phyloP scores from a whole-genome alignment of 2,888 invertebrate species.

The Parnassius apollo region DNA sequence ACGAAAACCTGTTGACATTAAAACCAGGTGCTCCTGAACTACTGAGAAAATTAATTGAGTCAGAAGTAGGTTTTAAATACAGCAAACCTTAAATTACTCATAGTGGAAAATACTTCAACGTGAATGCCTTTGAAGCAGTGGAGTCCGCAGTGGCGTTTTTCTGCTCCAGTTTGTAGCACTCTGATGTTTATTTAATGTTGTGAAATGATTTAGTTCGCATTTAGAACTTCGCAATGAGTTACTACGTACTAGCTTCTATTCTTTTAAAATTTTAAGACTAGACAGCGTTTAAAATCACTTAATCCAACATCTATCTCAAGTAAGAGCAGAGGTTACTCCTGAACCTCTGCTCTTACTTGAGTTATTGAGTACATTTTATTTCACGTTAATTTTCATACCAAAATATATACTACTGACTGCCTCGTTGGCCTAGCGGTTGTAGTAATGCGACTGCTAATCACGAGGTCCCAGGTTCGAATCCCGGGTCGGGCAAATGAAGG shows the following conservation, averaged over 20 bases:
- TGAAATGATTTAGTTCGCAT: constrained; percentile 19
- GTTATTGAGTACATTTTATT: no score
- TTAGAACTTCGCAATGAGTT: constrained; percentile 8
- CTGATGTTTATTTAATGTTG: constrained; percentile 21
- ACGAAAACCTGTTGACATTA: constrained; percentile 13
- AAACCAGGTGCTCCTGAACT: constrained; percentile 14
- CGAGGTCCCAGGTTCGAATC: no score
- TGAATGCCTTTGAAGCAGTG: constrained; percentile 19
- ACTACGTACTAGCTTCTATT: constrained; percentile 1
- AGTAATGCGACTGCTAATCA: no score
- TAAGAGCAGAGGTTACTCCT: no score
- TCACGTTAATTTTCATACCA: no score
- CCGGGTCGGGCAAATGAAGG: no score
- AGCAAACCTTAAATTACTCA: constrained; percentile 26
- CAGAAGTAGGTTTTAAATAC: constrained; percentile 22
- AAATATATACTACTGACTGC: no score
- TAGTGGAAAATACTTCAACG: constrained; percentile 18
- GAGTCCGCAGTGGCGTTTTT: constrained; percentile 24
- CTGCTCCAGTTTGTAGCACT: constrained; percentile 23
- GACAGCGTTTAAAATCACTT: no score
- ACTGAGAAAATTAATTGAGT: constrained; percentile 27
- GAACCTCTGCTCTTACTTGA: no score
- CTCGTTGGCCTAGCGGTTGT: no score
- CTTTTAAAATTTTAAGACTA: not conserved
- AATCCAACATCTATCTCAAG: no score